These are phyloP conservation scores for Atherinosoma microstoma DNA, from an alignment of 2,797 vertebrate species.

Conservation along the genomic window DNA sequence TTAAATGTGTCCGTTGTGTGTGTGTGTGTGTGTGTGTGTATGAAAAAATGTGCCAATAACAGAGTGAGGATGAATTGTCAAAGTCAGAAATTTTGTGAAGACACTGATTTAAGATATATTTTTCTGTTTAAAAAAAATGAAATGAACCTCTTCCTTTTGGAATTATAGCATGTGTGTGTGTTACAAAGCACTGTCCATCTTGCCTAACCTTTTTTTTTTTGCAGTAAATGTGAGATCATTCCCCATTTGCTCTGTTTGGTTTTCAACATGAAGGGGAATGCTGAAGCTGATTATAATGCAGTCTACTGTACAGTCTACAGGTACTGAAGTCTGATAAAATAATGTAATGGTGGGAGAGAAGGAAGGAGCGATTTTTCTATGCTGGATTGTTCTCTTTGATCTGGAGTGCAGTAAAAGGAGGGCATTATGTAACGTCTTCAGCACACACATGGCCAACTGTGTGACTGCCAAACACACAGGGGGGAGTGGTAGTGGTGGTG, in stretches of 20 bases:
- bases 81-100: not conserved
- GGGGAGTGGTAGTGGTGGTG: conserved; percentile 48
- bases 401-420: conserved; percentile 80
- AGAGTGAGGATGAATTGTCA: not conserved
- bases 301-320: conserved; percentile 56
- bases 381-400: conserved; percentile 82
- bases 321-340: conserved; percentile 65
- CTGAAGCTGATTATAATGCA: conserved; percentile 46
- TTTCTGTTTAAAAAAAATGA: not conserved
- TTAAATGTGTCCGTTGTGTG: too few relatives aligned
- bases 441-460: conserved; percentile 86
- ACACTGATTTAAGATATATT: not conserved
- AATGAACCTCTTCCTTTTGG: not conserved
- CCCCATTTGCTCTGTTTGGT: conserved; percentile 61
- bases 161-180: not conserved
- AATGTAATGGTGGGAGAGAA: conserved; percentile 63
- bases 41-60: conserved; percentile 9
- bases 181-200: not conserved
- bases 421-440: conserved; percentile 86
- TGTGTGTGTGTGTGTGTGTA: not conserved
- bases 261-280: conserved; percentile 66
- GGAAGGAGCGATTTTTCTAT: conserved; percentile 73
- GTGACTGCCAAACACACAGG: conserved; percentile 83
- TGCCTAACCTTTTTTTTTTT: conserved; percentile 17
- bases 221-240: conserved; percentile 56